Percentiles rank a stretch among this genome's conserved stretches.
These are phyloP conservation scores for Gephyroberyx darwinii DNA, from an alignment of 2,797 vertebrate genomes.

Conservation along the genomic window DNA sequence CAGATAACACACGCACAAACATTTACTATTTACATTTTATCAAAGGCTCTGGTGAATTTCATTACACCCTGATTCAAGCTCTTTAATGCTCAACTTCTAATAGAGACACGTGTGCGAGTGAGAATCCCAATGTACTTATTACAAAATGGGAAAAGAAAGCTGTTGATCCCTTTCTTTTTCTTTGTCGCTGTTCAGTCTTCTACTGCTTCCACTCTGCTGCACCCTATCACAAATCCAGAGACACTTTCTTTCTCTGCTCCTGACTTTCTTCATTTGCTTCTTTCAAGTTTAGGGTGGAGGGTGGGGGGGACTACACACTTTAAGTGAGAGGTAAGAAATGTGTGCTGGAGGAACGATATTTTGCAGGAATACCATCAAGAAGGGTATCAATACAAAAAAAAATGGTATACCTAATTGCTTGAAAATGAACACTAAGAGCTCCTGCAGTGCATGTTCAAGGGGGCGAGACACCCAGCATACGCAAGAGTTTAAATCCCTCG, in stretches of 20 bases:
- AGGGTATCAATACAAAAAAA: background rate
- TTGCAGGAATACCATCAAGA: background rate
- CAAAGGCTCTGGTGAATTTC: too few relatives aligned
- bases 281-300: background rate
- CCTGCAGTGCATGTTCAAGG: too few relatives aligned
- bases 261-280: background rate
- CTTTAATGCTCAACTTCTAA: background rate
- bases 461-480: background rate
- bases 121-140: background rate
- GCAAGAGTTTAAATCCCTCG: background rate
- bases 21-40: conserved; percentile 6
- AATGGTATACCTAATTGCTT: background rate
- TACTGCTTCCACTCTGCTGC: background rate
- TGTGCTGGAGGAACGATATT: background rate
- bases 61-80: too few relatives aligned
- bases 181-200: background rate
- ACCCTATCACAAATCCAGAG: background rate
- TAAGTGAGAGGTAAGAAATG: background rate
- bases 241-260: background rate
- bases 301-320: background rate
- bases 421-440: background rate
- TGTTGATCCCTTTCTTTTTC: background rate
- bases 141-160: too few relatives aligned
- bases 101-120: background rate
- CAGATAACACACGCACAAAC: background rate